These are phyloP conservation scores for Aplysina aerophoba DNA, from an alignment of 37 sponge, comb jelly and placozoan genomes.

Conservation along the genomic window DNA sequence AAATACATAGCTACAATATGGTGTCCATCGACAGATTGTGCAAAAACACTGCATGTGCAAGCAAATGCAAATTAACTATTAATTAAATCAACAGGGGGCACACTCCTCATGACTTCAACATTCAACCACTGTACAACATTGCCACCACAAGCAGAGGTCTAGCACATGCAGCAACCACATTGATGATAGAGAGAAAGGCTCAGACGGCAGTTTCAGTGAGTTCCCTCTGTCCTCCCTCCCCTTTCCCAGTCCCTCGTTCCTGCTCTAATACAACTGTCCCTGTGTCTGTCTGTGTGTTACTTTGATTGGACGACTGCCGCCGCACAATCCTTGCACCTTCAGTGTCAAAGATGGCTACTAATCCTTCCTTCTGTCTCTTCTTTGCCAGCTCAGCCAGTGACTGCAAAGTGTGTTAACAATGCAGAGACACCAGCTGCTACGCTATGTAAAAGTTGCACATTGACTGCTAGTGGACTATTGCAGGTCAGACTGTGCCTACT, in stretches of 20 bases:
- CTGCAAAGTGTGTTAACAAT: conserved; percentile 35
- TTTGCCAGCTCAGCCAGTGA: conserved; percentile 73
- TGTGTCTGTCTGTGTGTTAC: not conserved
- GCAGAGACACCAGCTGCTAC: not conserved
- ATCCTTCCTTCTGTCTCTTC: conserved; percentile 44
- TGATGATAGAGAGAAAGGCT: not conserved
- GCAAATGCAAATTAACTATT: no score
- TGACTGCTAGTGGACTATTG: not conserved
- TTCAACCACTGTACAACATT: no score
- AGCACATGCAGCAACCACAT: no score
- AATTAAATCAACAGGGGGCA: no score
- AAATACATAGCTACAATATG: no score
- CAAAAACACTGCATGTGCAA: no score
- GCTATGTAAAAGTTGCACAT: no score
- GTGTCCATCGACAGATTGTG: no score
- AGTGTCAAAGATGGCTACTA: conserved; percentile 36
- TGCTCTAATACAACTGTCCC: conserved; percentile 37
- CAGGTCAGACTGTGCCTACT: not conserved
- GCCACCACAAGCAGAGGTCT: no score
- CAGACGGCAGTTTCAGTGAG: conserved; percentile 57
- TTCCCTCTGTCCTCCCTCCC: not conserved
- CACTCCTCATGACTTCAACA: no score
- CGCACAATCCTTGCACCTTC: not conserved
- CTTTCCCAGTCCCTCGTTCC: not conserved
- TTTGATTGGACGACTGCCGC: not conserved